These are phyloP conservation scores for Tiliqua scincoides DNA, from an alignment of 2,113 vertebrate species.

Conservation along the genomic window DNA sequence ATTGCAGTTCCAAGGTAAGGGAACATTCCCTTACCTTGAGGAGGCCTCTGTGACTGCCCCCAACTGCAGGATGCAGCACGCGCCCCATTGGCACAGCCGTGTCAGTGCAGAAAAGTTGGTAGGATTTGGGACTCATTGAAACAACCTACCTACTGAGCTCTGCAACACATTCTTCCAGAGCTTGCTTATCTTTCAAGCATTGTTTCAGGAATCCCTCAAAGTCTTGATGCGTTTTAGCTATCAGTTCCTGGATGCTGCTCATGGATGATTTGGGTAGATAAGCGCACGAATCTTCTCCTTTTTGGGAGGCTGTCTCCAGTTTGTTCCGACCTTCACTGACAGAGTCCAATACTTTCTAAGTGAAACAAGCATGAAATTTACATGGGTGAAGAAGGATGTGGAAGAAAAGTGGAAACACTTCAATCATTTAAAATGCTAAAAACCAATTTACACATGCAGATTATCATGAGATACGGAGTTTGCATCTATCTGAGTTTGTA, in stretches of 20 bases:
- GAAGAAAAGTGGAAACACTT: neutral
- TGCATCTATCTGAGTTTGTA: neutral
- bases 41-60: no score
- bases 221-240: conserved; percentile 83
- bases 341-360: conserved; percentile 80
- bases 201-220: conserved; percentile 84
- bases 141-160: conserved; percentile 77
- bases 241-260: conserved; percentile 83
- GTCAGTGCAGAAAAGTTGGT: no score
- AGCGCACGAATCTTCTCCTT: conserved; percentile 84
- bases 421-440: neutral
- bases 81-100: no score
- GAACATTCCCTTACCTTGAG: no score
- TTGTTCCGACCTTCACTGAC: conserved; percentile 81
- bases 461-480: neutral
- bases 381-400: neutral
- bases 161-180: conserved; percentile 83
- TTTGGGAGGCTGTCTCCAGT: conserved; percentile 80
- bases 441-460: neutral
- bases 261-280: conserved; percentile 84
- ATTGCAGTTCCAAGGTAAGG: no score
- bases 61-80: no score
- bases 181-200: conserved; percentile 81
- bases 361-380: conserved; percentile 14
- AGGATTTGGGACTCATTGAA: no score